Base-by-base conservation (phyloP, 2,113 vertebrate species). In the Romanogobio albipinnatus region DNA sequence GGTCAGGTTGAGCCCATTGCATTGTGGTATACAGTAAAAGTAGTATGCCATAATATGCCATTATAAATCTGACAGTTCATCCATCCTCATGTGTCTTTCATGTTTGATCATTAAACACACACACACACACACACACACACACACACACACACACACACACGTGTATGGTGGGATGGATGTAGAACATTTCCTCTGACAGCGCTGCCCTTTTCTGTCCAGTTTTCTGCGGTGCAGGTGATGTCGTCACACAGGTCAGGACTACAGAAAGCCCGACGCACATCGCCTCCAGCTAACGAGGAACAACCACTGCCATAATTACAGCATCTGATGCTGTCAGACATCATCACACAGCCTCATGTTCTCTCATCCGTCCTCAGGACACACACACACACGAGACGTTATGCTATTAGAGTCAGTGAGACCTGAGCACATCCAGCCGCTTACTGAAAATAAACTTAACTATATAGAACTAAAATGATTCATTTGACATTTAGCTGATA, bases 241-340 rank as follows among this genome's bases (percentile, higher is more conserved):
- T 59, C 64, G 49, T 85, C 77, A 71, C 43, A 17, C 33, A 43
- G 53, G 49, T 79, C 49, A 45, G 62, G 49, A 56, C 36, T 47
- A 58, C 36, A 14, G 33, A n/a, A 26, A 53, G 4, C 17, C 45
- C 9, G 49, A 24, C 5, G 4, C 8, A 19, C 62, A 17, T 47
- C 17, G 49, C 61, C 75, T 66, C 29, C 47, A 17, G 22, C 51
- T 45, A 17, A 70, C 9, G 36, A 70, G 33, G 33, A 43, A 22
- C 17, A 70, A 43, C 9, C 26, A 14, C 62, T 13, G 1, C n/a
- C 64, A 82, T 39, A 9, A 53, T 39, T 10, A 45, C 78, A 68
- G 33, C 33, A 22, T 58, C 56, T 26, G 68, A 82, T 70, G 66
- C 15, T 49, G 36, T n/a, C 51, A 43, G 39, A 70, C 19, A 70